Evolutionary conservation across 1,140 invertebrate genomes (phyloP), one percentile per base, ranked within the genome.

Genomic region (Leguminivora glycinivorella): DNA sequence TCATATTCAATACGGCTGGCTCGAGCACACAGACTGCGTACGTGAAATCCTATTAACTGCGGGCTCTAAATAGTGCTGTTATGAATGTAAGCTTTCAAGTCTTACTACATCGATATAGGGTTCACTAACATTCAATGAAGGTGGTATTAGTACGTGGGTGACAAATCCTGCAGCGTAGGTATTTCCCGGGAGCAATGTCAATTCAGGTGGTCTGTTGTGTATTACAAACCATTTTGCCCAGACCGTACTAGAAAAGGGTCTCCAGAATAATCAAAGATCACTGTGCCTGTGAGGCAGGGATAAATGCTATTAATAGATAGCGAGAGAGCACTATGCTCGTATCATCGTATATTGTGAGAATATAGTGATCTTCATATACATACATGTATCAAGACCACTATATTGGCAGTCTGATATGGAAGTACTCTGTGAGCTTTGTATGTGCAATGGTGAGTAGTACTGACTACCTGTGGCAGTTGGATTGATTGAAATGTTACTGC

Each of bases 401-500:
- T 29, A 29, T 29, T 29, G 31, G 31, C 31, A 31, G 9, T 34
- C 4, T 9, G 31, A 10, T 12, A 34, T 6, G 31, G 31, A 43
- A 43, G 40, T 43, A n/a, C 14, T 43, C 40, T 43, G 40, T 43
- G n/a, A 43, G 12, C n/a, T 14, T 43, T 43, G 40, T 43, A n/a
- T 43, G 40, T 43, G 40, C n/a, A 43, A 43, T 43, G 40, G 12
- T n/a, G 40, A 43, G 40, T 31, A 31, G 3, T 43, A n/a, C 40
- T 43, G 40, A n/a, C 40, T 14, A 14, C 14, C n/a, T 43, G 40
- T 43, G 14, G 12, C n/a, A 43, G 14, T 43, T 14, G 40, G 58
- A 63, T 31, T 31, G 58, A 63, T 63, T 63, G 58, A 63, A 63
- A 63, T 63, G 58, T 29, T 63, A 6, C n/a, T 22, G 12, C 7